Base-by-base conservation (phyloP, 2,797 vertebrate species). In the Sternarchorhynchus goeldii region DNA sequence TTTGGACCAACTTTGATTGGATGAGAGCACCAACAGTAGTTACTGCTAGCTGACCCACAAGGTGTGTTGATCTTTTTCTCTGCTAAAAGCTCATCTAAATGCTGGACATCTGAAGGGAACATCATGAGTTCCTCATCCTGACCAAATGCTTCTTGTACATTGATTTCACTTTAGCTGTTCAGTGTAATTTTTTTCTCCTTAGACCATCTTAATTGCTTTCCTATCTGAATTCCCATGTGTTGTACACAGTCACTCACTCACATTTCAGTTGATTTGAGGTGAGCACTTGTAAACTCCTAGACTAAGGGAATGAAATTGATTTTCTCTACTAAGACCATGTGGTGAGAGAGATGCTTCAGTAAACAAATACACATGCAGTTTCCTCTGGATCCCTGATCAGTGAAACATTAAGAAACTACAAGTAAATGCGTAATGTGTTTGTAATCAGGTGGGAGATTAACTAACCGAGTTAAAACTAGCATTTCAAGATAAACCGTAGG, bases 1-100 rank as follows among this genome's bases (percentile, higher is more conserved):
- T 92, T 85, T 84, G 87, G 93, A 93, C 93, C 95, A 94, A 96
- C 97, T 96, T 96, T 95, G 92, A 92, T 93, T 95, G 96, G 95
- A 82, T 91, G 91, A 93, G 93, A 93, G 93, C 25, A 25, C 1
- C 25, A 25, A 25, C 25, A 91, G 94, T 93, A 93, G 94, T 91
- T 92, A 92, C 91, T 90, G 92, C 90, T 89, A 92, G 90, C 93
- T 95, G 95, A 95, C 95, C 92, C 93, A 93, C 88, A 94, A 87
- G 92, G 85, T 90, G 88, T 92, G 93, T 92, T 53, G 8, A 50
- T 50, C 45, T 14, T 50, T 12, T 50, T 50, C 45, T 50, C 45
- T 45, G 41, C 41, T 12, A 45, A 8, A 45, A 8, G 5, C 41
- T 8, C 25, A 29, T 36, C 34, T 36, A 36, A 36, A 36, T 7